phyloP scores from a whole-genome alignment of 2,888 invertebrate genomes.

The Drosophila vallismaia region DNA sequence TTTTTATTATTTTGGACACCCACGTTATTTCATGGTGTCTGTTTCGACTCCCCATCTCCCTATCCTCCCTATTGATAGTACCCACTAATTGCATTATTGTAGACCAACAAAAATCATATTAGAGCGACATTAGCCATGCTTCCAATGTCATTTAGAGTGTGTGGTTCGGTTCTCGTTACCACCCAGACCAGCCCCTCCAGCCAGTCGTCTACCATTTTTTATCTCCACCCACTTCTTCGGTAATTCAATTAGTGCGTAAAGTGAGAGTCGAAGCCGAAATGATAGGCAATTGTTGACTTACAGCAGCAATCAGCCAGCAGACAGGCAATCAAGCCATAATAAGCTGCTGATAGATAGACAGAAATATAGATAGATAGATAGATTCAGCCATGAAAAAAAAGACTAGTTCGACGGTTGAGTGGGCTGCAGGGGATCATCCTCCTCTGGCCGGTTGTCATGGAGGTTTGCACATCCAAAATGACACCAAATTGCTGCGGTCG shows the following conservation, averaged over 20 bases:
- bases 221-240: constrained; percentile 9
- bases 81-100: constrained; percentile 42
- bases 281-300: constrained; percentile 37
- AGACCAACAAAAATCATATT: constrained; percentile 59
- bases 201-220: no score
- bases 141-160: constrained; percentile 68
- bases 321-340: constrained; percentile 58
- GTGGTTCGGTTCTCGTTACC: constrained; percentile 15
- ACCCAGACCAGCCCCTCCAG: no score
- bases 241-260: constrained; percentile 52
- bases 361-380: neutral
- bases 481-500: neutral
- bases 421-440: constrained; percentile 18
- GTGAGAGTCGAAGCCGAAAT: constrained; percentile 47
- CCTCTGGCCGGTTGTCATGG: constrained; percentile 24
- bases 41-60: neutral
- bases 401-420: constrained; percentile 29
- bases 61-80: constrained; percentile 2
- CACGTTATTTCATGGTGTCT: constrained; percentile 5
- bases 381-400: constrained; percentile 23
- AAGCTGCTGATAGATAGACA: constrained; percentile 26
- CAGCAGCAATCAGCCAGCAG: constrained; percentile 39
- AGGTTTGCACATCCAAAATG: constrained; percentile 24
- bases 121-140: constrained; percentile 64
- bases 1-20: constrained; percentile 9